These are phyloP conservation scores for Vanessa tameamea DNA, from an alignment of 1,140 invertebrate genomes.

Conservation along the genomic window DNA sequence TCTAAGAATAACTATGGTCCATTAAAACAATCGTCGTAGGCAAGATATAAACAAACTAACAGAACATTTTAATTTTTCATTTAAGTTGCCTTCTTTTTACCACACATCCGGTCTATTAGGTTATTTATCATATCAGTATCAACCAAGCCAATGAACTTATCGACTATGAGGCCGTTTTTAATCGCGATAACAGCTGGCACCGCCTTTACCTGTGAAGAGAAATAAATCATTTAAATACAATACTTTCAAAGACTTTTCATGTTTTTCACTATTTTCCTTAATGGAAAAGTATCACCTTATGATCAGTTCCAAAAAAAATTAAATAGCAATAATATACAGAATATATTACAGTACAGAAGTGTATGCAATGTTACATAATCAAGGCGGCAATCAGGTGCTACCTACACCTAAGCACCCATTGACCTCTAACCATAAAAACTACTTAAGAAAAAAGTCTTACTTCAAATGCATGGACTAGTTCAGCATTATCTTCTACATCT, in stretches of 20 bases:
- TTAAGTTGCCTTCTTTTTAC: slow-evolving; percentile 69
- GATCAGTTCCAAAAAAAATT: no score
- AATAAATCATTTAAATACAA: slow-evolving; percentile 60
- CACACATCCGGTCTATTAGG: slow-evolving; percentile 88
- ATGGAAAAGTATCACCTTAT: no score
- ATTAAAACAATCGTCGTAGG: not conserved
- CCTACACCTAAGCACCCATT: no score
- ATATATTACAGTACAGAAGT: no score
- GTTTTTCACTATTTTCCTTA: no score
- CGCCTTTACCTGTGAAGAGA: slow-evolving; percentile 86
- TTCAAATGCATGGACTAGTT: slow-evolving; percentile 83
- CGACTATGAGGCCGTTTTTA: slow-evolving; percentile 92
- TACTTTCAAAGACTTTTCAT: no score
- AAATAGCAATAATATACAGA: no score
- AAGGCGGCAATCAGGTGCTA: no score
- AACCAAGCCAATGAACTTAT: slow-evolving; percentile 95
- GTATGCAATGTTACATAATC: no score
- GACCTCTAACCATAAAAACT: no score
- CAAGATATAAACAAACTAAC: not conserved
- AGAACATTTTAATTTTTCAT: not conserved
- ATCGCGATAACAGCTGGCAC: slow-evolving; percentile 95
- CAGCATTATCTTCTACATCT: slow-evolving; percentile 94
- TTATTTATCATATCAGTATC: slow-evolving; percentile 92
- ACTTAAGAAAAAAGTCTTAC: slow-evolving; percentile 77
- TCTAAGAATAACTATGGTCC: slow-evolving; percentile 1